Evolutionary conservation across 2,797 vertebrate species (phyloP).

Genomic region (Hafferia zeledoni): DNA sequence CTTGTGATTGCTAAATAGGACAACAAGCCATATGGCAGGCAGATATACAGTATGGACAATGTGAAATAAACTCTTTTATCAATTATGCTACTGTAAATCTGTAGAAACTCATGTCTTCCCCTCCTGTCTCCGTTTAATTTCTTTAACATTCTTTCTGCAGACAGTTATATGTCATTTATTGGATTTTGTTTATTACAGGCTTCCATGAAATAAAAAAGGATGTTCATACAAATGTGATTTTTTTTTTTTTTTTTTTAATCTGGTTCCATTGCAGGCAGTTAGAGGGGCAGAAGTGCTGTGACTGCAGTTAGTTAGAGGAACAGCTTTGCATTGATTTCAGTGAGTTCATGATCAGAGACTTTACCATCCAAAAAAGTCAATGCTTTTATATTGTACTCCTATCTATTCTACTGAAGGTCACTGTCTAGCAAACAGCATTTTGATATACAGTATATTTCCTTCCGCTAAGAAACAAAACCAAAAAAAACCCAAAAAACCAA

Average conservation of each 20-base stretch:
- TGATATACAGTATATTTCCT: constrained; percentile 36
- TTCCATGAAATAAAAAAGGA: neutral
- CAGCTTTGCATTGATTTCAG: neutral
- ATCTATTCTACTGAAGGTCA: neutral
- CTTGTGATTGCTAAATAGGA: neutral
- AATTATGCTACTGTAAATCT: neutral
- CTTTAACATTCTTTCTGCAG: neutral
- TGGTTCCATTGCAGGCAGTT: neutral
- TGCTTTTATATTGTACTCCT: constrained; percentile 9
- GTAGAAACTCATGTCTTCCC: neutral
- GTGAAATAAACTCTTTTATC: neutral
- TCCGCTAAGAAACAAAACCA: constrained; percentile 24
- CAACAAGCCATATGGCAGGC: neutral
- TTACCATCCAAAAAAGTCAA: constrained; percentile 11
- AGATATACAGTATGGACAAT: neutral
- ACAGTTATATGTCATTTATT: neutral
- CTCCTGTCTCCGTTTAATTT: neutral
- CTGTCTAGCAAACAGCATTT: constrained; percentile 49
- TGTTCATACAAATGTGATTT: neutral
- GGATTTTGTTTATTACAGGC: neutral
- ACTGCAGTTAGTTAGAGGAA: constrained; percentile 34
- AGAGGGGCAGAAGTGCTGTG: neutral
- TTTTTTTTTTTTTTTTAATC: constrained; percentile 19
- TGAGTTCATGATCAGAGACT: neutral
- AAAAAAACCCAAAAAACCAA: neutral